Evolutionary conservation across 2,888 invertebrate species (phyloP), one percentile per base, ranked within the genome.

Genomic region (Nomada flava): DNA sequence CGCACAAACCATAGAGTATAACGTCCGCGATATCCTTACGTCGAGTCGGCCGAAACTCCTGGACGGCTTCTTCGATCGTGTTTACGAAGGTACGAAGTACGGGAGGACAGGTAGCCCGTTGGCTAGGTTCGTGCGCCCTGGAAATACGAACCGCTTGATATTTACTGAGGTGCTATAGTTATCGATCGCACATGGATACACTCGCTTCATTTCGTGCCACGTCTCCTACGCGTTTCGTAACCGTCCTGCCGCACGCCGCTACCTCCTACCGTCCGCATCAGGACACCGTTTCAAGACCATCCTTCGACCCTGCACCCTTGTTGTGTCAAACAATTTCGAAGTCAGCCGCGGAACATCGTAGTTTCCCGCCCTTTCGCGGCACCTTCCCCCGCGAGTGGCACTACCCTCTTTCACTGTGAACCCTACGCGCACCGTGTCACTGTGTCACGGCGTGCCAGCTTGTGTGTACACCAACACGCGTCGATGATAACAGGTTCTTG

Each of bases 161-260:
- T 80, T 88, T 75, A 71, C 71, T 76, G 63, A 71, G 84, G 68
- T 79, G 75, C 83, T 88, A 83, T 83, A 86, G 86, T 85, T 87
- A 87, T 87, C 87, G 87, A 87, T 87, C 87, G 84, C 64, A 59
- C 79, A 72, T 53, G 62, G 57, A 87, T 82, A 87, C 72, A 23
- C 80, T 82, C 77, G 84, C 80, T 84, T 86, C 88, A 83, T 88
- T 88, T 88, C 83, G 83, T 82, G 81, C 81, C 76, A 76, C 80
- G 79, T 80, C 72, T 77, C 76, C 55, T 50, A 68, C 70, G 59
- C 70, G 78, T 85, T 81, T 85, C 84, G 81, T 63, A 84, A 84
- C 63, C 75, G 72, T 69, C 64, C 42, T 50, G 59, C 60, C 57
- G 26, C 65, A 62, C 65, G 47, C 78, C 36, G 53, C 23, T 18